Evolutionary conservation across 2,113 vertebrate genomes (phyloP).

Genomic region (Cryptomyrus ogoouensis): DNA sequence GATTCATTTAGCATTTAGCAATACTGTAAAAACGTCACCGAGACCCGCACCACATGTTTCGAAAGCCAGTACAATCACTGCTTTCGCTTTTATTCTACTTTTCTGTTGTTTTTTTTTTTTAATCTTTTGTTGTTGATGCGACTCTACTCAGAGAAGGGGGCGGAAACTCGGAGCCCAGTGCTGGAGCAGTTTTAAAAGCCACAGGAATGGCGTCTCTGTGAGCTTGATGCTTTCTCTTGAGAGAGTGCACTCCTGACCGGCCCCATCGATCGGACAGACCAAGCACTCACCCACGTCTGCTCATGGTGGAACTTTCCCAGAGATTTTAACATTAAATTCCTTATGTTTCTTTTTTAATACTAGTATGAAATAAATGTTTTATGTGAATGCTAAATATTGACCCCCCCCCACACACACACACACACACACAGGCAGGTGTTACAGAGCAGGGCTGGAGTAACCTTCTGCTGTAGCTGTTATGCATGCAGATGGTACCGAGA

Average conservation of each 20-base stretch:
- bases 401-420: background rate
- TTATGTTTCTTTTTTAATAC: background rate
- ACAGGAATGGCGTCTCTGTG: background rate
- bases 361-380: background rate
- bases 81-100: background rate
- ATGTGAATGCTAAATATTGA: background rate
- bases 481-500: background rate
- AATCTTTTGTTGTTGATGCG: background rate
- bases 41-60: background rate
- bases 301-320: too few relatives aligned
- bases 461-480: background rate
- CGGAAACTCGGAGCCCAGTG: background rate
- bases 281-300: background rate
- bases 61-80: background rate
- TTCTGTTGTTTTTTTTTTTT: background rate
- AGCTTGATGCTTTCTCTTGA: background rate
- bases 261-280: background rate
- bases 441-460: background rate
- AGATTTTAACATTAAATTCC: background rate
- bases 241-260: background rate
- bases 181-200: background rate
- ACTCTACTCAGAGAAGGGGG: background rate
- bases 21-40: background rate
- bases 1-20: background rate
- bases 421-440: background rate